A percentile compares a stretch with the other conserved stretches of the same genome.
These are phyloP conservation scores for Serilophus lunatus DNA, from an alignment of 2,113 vertebrate genomes.

Conservation along the genomic window DNA sequence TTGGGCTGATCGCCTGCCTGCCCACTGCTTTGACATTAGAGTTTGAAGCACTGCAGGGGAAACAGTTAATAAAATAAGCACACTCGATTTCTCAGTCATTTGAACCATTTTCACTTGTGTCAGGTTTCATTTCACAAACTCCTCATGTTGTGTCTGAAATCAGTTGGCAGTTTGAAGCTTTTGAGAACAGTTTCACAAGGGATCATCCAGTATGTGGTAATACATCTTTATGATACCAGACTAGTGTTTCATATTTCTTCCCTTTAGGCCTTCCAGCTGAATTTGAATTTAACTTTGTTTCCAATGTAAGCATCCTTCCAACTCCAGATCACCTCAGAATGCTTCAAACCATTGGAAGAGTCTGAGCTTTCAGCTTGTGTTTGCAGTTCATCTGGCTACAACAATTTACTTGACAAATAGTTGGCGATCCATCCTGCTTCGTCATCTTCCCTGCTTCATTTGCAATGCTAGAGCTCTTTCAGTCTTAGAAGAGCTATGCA, in stretches of 20 bases:
- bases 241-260: not conserved
- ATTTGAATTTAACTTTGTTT: not conserved
- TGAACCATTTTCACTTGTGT: not conserved
- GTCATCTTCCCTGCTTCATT: not conserved
- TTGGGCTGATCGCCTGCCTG: not conserved
- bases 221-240: not conserved
- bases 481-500: not conserved
- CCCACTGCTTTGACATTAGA: not conserved
- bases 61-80: not conserved
- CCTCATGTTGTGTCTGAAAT: not conserved
- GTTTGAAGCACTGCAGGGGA: not conserved
- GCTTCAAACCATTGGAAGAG: not conserved
- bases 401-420: constrained; percentile 2
- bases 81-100: not conserved
- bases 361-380: not conserved
- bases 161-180: not conserved
- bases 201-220: not conserved
- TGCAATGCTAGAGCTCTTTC: not conserved
- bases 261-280: not conserved
- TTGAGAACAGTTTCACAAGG: constrained; percentile 12
- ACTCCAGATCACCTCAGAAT: not conserved
- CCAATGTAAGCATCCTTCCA: not conserved
- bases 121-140: not conserved
- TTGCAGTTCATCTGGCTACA: not conserved
- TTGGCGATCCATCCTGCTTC: not conserved